phyloP scores from a whole-genome alignment of 2,888 invertebrate species.

The Apocheima hispidaria region DNA sequence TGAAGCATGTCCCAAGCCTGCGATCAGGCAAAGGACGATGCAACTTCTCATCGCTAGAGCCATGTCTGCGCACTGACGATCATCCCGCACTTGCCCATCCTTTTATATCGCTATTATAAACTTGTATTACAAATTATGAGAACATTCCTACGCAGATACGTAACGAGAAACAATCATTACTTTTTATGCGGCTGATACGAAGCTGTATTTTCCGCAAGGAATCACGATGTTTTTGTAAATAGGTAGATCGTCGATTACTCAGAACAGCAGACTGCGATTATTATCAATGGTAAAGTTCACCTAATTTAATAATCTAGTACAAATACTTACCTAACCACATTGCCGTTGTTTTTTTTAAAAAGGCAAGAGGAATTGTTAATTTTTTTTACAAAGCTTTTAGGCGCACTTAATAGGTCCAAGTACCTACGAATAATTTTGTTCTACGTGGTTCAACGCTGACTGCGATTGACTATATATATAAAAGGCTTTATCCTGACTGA shows the following conservation, averaged over 20 bases:
- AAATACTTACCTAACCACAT: too few species aligned
- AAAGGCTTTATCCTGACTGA: too few species aligned
- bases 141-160: slow-evolving; percentile 55
- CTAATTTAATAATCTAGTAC: slow-evolving; percentile 14
- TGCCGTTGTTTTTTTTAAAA: too few species aligned
- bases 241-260: slow-evolving; percentile 48
- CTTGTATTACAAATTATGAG: slow-evolving; percentile 62
- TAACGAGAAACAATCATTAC: slow-evolving; percentile 64
- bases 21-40: slow-evolving; percentile 55
- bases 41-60: slow-evolving; percentile 58
- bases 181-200: slow-evolving; percentile 43
- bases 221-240: slow-evolving; percentile 46
- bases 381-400: too few species aligned
- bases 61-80: slow-evolving; percentile 66
- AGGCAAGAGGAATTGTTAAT: too few species aligned
- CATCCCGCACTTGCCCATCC: slow-evolving; percentile 57
- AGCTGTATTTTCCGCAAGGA: slow-evolving; percentile 42
- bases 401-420: too few species aligned
- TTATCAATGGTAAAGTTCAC: slow-evolving; percentile 33
- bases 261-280: slow-evolving; percentile 40
- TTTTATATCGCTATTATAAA: slow-evolving; percentile 73
- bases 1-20: slow-evolving; percentile 55
- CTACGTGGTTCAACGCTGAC: too few species aligned
- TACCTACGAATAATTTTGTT: too few species aligned
- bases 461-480: too few species aligned